Evolutionary conservation across 2,113 vertebrate species (phyloP).

Genomic region (Anthoscopus minutus): DNA sequence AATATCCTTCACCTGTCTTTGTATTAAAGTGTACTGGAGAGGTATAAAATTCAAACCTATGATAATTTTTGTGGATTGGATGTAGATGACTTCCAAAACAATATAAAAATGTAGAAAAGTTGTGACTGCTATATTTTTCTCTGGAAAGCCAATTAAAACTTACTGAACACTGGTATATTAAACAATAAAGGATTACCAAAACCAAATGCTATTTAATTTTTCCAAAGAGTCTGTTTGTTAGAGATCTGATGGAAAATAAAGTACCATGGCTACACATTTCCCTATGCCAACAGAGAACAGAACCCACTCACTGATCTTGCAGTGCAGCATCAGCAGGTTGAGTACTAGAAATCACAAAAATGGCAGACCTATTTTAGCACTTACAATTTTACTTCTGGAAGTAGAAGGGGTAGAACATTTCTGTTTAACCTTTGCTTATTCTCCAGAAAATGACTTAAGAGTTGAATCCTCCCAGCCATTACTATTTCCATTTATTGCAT

Average conservation of each 20-base stretch:
- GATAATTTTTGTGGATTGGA: neutral
- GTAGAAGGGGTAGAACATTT: neutral
- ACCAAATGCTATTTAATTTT: neutral
- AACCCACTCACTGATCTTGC: neutral
- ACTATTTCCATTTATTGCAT: neutral
- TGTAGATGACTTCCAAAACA: neutral
- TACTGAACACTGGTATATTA: neutral
- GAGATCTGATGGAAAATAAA: neutral
- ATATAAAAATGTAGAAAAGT: neutral
- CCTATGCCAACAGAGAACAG: neutral
- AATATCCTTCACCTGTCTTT: neutral
- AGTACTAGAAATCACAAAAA: neutral
- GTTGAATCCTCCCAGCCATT: neutral
- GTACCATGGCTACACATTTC: neutral
- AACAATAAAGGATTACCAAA: neutral
- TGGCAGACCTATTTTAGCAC: neutral
- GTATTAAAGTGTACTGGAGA: neutral
- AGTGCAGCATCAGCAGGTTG: neutral
- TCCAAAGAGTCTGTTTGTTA: neutral
- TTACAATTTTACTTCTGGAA: neutral
- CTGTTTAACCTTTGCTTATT: neutral
- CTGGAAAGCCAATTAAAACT: neutral
- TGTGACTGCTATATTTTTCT: neutral
- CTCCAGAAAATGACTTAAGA: neutral
- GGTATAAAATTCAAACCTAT: neutral